A percentile compares a stretch with the other conserved stretches of the same genome.
phyloP scores from a whole-genome alignment of 2,113 vertebrate species.

The Nycticebus coucang region DNA sequence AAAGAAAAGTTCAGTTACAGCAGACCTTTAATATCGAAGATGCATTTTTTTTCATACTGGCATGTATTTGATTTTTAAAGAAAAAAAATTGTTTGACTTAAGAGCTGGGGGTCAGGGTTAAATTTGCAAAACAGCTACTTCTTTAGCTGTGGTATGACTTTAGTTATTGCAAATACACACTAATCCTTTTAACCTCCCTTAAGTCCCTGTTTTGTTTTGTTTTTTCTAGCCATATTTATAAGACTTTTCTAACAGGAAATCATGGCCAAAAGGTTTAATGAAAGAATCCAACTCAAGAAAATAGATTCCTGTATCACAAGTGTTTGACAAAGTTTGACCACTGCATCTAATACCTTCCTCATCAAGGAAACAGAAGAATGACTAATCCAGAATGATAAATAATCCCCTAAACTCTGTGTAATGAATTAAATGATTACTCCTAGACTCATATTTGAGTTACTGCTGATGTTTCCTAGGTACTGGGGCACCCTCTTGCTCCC shows the following conservation, averaged over 20 bases:
- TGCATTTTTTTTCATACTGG: slow-evolving; percentile 4
- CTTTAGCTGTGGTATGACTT: background rate
- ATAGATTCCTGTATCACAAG: background rate
- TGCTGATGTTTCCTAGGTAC: background rate
- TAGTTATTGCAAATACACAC: slow-evolving; percentile 16
- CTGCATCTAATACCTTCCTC: slow-evolving; percentile 9
- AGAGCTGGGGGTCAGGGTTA: slow-evolving; percentile 34
- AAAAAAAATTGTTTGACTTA: slow-evolving; percentile 47
- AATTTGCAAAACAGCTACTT: slow-evolving; percentile 55
- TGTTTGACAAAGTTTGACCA: background rate
- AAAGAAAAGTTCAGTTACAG: slow-evolving; percentile 69
- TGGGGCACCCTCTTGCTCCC: background rate
- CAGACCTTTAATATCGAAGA: slow-evolving; percentile 57
- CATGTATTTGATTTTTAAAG: slow-evolving; percentile 53
- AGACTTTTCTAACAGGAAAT: slow-evolving; percentile 53
- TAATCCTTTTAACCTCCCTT: slow-evolving; percentile 56
- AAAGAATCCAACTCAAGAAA: slow-evolving; percentile 31
- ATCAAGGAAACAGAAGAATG: background rate
- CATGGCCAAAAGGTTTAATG: slow-evolving; percentile 30
- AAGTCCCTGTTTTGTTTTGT: background rate
- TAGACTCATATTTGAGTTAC: background rate
- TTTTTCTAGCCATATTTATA: slow-evolving; percentile 61
- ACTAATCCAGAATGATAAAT: slow-evolving; percentile 36
- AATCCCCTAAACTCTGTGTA: background rate
- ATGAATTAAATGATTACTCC: background rate